Base-by-base conservation (phyloP, 2,797 vertebrate species). In the Falco columbarius region DNA sequence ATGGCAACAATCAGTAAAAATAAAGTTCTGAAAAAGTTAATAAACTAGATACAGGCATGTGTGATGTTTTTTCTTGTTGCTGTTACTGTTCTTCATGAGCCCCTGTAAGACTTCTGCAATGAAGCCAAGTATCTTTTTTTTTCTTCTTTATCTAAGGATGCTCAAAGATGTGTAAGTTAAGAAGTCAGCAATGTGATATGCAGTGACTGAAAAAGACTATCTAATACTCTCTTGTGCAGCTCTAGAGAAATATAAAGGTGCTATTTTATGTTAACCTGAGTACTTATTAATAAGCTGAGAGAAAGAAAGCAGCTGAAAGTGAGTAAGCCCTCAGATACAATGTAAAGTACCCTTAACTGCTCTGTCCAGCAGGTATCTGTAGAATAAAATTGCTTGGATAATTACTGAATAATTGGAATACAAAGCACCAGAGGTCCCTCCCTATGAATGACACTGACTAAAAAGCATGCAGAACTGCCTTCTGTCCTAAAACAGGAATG, bases 51-150 rank as follows among this genome's bases (percentile, higher is more conserved):
- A 22, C 6, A 47, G 47, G 30, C 4, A 8, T 1, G 1, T 34
- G 26, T 6, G 32, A 4, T 30, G 3, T 0, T 56, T 1, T 1
- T 24, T 65, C 38, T 9, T 52, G 36, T 6, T 72, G 32, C 17
- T 71, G n/a, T 7, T 61, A 10, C 5, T 89, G 5, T 72, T 87
- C 18, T 84, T 77, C 38, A 9, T 54, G 26, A 86, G 12, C 18
- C 30, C 10, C 16, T 70, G 7, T 51, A 81, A 80, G 42, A 49
- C 23, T 92, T 73, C n/a, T 72, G 19, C 61, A 72, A 40, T 77
- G 29, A 29, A 54, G 23, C 32, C 36, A 71, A 59, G 4, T 59
- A 26, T 40, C 2, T 55, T 19, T 47, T 49, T 26, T 23, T 36
- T 63, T 62, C 65, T 70, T 65, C 42, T 2, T 34, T 56, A 52